A percentile compares a stretch with the other conserved stretches of the same genome.
Evolutionary conservation across 37 sponge, comb jelly and placozoan genomes (phyloP).

Genomic region (Haliclona indistincta): DNA sequence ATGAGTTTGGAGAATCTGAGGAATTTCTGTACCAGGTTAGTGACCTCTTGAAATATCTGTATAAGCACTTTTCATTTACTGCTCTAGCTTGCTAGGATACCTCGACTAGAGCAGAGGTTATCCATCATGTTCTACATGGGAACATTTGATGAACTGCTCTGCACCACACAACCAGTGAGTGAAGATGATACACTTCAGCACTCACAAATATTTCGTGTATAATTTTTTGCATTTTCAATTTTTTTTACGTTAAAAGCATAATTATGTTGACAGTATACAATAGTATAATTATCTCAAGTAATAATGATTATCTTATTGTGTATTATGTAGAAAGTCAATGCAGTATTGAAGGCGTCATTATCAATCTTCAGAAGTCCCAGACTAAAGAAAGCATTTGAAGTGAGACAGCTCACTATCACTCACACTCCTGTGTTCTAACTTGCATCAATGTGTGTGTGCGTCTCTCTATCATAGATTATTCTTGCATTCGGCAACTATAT

Average conservation of each 20-base stretch:
- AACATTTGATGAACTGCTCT: conserved; percentile 81
- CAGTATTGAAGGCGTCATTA: conserved; percentile 71
- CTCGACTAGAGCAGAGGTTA: conserved; percentile 71
- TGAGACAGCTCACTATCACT: neutral
- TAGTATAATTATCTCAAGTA: too few relatives aligned
- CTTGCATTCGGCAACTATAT: conserved; percentile 94
- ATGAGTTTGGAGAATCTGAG: conserved; percentile 85
- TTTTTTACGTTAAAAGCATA: too few relatives aligned
- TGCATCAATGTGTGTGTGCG: neutral
- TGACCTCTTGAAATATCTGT: too few relatives aligned
- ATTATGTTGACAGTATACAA: too few relatives aligned
- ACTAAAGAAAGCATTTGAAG: conserved; percentile 82
- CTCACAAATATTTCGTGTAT: too few relatives aligned
- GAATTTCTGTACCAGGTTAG: conserved; percentile 78
- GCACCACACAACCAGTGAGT: conserved; percentile 65
- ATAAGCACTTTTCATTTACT: neutral
- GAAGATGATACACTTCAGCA: conserved; percentile 9
- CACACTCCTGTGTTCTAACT: too few relatives aligned
- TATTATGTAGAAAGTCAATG: conserved; percentile 55
- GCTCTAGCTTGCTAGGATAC: conserved; percentile 70
- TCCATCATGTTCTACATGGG: conserved; percentile 84
- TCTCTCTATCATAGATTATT: conserved; percentile 46
- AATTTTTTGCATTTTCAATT: too few relatives aligned
- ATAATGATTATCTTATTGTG: neutral
- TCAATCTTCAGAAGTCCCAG: conserved; percentile 65